Evolutionary conservation across 2,888 invertebrate species (phyloP), one percentile per base, ranked within the genome.

Genomic region (Zelleria hepariella): DNA sequence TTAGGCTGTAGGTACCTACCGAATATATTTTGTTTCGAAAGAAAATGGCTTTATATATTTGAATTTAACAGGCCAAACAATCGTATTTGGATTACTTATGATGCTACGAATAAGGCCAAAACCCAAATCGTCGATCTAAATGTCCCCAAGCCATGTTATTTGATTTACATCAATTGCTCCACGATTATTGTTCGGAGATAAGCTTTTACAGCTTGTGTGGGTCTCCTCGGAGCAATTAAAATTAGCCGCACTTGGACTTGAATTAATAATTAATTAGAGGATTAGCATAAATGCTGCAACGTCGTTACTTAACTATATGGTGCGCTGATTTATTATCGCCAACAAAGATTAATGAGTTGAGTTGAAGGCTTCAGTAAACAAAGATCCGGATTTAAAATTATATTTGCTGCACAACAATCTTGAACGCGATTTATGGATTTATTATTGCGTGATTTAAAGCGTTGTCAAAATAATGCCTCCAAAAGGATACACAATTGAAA

Each of bases 241-340:
- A 54, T 54, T 54, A 26, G 26, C 18, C 26, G 24, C 26, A 25
- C 24, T 54, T 24, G 53, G 49, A 49, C 49, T 49, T 21, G 32
- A 49, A 20, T 49, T 1, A 49, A 2, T 2, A 53, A 53, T 26
- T 53, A 53, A 53, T 18, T 54, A 25, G 54, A n/a, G n/a, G 25
- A 54, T 54, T 54, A 25, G 5, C 54, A 54, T 53, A 25, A 53
- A 53, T 26, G 54, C 24, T 25, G 24, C 18, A 54, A 54, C 54
- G 2, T 53, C 25, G 53, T 53, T n/a, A 54, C 25, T 7, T 4
- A 51, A 51, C 26, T 8, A 25, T 5, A 25, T 54, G 2, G 18
- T 21, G 51, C 51, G 23, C 23, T 51, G 49, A 51, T 51, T 51
- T 51, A 49, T 18, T 42, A 42, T n/a, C n/a, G 6, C n/a, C 2